Percentiles rank a stretch among this genome's conserved stretches.
Conservation (phyloP, 2,113 vertebrate genomes). For the Brienomyrus longianalis region DNA sequence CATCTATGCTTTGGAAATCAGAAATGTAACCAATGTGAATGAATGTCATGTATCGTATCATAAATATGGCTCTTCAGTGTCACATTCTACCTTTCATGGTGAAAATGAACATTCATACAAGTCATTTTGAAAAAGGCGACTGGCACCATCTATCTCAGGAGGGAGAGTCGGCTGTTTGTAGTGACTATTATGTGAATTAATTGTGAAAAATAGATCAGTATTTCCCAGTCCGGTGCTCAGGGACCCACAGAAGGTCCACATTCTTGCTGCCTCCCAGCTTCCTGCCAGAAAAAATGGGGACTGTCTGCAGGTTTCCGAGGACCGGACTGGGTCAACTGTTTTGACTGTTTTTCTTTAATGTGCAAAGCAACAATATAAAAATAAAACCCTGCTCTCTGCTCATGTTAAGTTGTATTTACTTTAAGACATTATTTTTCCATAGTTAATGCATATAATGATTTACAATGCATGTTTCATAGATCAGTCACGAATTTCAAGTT, state of each 20-base stretch:
- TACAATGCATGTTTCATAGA: not conserved
- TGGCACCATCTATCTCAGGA: not conserved
- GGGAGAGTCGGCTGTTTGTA: not conserved
- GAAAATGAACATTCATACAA: not conserved
- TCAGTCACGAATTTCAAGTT: not conserved
- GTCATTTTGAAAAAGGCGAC: not conserved
- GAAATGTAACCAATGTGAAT: not conserved
- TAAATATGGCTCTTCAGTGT: not conserved
- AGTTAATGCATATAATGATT: not conserved
- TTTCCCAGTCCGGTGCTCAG: not conserved
- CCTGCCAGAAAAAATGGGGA: not conserved
- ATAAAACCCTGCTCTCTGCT: not conserved
- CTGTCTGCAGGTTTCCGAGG: not conserved
- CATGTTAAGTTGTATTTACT: not conserved
- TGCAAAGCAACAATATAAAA: not conserved
- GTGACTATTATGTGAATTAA: not conserved
- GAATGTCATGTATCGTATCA: not conserved
- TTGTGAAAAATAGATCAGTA: not conserved
- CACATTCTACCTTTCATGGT: not conserved
- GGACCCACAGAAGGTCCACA: not conserved
- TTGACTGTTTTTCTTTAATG: not conserved
- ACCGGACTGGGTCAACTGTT: not conserved
- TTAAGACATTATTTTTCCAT: not conserved
- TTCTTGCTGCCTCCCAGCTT: not conserved
- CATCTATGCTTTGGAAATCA: not conserved